These are phyloP conservation scores for Cygnus atratus DNA, from an alignment of 2,113 vertebrate species.

Conservation along the genomic window DNA sequence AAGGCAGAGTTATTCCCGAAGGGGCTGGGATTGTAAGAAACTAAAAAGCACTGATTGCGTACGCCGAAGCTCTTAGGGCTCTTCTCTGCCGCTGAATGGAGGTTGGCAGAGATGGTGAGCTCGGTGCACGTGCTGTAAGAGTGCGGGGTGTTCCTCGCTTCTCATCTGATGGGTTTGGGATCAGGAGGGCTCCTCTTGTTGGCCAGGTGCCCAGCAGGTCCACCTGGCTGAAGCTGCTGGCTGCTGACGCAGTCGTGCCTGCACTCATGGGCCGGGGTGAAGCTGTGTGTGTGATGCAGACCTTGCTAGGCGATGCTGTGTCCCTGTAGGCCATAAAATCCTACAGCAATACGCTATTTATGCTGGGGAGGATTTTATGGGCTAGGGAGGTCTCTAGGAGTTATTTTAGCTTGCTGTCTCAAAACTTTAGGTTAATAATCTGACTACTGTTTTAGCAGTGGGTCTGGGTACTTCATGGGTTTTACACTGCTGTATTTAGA, in stretches of 20 bases:
- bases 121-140: not conserved
- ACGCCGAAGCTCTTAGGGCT: accelerated
- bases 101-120: not conserved
- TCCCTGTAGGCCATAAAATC: not conserved
- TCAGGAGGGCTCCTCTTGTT: not conserved
- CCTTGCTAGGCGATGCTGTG: not conserved
- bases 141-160: not conserved
- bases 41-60: not conserved
- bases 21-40: not conserved
- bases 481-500: not conserved
- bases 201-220: conserved; percentile 16
- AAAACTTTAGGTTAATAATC: not conserved
- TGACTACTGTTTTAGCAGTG: not conserved
- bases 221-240: not conserved
- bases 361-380: not conserved
- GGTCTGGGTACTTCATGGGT: not conserved
- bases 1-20: not conserved
- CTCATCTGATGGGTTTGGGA: not conserved
- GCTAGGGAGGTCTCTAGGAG: not conserved
- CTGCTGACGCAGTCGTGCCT: not conserved
- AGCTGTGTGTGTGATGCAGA: not conserved
- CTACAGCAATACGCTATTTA: not conserved
- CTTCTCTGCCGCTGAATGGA: not conserved
- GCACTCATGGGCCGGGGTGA: not conserved
- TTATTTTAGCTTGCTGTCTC: not conserved